phyloP scores from a whole-genome alignment of 2,797 vertebrate genomes.

The Salarias fasciatus region DNA sequence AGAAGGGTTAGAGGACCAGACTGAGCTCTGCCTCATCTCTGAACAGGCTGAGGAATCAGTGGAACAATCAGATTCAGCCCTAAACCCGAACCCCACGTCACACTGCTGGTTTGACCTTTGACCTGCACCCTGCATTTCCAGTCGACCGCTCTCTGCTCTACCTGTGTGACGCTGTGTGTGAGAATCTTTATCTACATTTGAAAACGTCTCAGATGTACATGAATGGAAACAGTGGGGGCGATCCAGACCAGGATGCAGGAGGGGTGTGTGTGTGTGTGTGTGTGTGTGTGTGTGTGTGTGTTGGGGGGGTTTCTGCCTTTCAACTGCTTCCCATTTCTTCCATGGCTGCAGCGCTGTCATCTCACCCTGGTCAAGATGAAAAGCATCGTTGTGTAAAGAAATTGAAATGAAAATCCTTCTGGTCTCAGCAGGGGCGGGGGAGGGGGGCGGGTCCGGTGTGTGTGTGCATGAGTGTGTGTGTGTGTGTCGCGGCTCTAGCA shows the following conservation, averaged over 20 bases:
- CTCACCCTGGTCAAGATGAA: conserved; percentile 91
- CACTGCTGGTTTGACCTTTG: no score
- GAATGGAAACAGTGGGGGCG: conserved; percentile 49
- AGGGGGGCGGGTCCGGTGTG: conserved; percentile 45
- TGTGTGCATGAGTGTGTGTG: no score
- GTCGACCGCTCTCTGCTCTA: no score
- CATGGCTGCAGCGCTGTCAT: conserved; percentile 88
- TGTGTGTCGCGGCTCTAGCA: conserved; percentile 26
- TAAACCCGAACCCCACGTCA: no score
- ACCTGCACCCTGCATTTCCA: no score
- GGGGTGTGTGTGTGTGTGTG: no score
- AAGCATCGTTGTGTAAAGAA: conserved; percentile 95
- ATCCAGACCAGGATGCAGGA: conserved; percentile 83
- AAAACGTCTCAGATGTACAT: conserved; percentile 48
- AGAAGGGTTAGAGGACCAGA: no score
- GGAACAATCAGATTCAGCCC: no score
- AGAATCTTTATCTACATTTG: conserved; percentile 17
- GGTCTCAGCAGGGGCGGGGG: conserved; percentile 89
- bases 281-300: no score
- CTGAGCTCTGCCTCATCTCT: no score
- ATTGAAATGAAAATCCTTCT: conserved; percentile 97
- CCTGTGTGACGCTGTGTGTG: conserved; percentile 21
- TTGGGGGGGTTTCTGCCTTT: conserved; percentile 85
- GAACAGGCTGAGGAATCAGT: no score
- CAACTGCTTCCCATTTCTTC: conserved; percentile 95